Base-by-base conservation (phyloP, 2,888 invertebrate genomes). In the Caenorhabditis sp. region DNA sequence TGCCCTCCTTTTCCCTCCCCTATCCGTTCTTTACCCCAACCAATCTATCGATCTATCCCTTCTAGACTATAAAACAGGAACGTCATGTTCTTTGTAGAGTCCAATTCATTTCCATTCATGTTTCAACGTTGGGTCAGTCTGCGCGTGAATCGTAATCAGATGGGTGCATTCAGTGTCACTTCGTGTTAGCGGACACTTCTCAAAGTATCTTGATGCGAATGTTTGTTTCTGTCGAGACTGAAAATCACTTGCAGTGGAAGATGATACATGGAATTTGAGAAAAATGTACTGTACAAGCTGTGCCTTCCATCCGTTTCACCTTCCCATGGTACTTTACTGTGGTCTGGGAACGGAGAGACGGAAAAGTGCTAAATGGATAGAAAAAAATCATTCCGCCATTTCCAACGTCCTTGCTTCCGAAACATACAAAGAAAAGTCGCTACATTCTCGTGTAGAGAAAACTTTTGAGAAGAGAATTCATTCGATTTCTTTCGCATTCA, bases 131-230 rank as follows among this genome's bases (percentile, higher is more conserved):
- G n/a, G 50, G 50, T 58, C 56, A 58, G 48, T 41, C 24, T 24
- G 30, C 26, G 50, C 17, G 30, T 20, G 35, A 52, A 32, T 50
- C 11, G 50, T 35, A 53, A 53, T 68, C 68, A 68, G 68, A 68
- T 39, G 50, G 52, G 58, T 30, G 62, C 27, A 63, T 53, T 53
- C 43, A 22, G 52, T 68, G 68, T 68, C 68, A 68, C 68, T 68
- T 58, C 58, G 20, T 26, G 58, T 68, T 68, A 68, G 48, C 39
- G 15, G 66, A 66, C 39, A 66, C 46, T 56, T 55, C 37, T 58
- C 32, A 41, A 20, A 4, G 30, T 8, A 17, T 48, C 48, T 48
- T 41, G 30, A 50, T 35, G 22, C 20, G 41, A 53, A 32, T 68
- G 50, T 58, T 68, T 13, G 11, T 9, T 20, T 15, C 9, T 9